Evolutionary conservation across 2,888 invertebrate genomes (phyloP).

Genomic region (Aethes cnicana): DNA sequence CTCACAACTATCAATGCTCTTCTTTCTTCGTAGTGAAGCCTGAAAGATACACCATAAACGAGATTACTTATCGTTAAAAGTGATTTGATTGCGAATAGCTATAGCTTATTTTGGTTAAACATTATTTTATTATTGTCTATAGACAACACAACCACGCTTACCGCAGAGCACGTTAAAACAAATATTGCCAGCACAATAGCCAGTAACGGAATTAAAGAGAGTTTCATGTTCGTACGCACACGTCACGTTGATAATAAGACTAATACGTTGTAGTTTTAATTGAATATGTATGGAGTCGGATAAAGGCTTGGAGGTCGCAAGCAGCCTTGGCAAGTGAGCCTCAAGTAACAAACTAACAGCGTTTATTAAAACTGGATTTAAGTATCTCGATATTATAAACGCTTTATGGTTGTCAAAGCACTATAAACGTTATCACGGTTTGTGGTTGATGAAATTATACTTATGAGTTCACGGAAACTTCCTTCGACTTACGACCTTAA

Average conservation of each 20-base stretch:
- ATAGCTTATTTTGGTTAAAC: too few species aligned
- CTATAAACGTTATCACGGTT: too few species aligned
- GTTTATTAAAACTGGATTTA: background rate
- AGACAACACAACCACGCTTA: slow-evolving; percentile 20
- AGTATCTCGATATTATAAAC: too few species aligned
- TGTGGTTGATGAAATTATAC: too few species aligned
- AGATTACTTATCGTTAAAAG: too few species aligned
- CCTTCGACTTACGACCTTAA: too few species aligned
- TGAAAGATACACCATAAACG: slow-evolving; percentile 35
- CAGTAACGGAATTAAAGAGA: slow-evolving; percentile 8
- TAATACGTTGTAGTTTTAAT: too few species aligned
- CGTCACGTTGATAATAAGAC: too few species aligned
- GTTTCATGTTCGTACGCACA: slow-evolving; percentile 10
- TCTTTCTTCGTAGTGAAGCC: slow-evolving; percentile 34
- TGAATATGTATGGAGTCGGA: background rate
- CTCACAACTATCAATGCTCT: slow-evolving; percentile 45
- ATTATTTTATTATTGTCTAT: too few species aligned
- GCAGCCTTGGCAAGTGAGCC: background rate
- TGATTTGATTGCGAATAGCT: too few species aligned
- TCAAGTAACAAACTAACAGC: slow-evolving; percentile 8
- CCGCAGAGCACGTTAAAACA: slow-evolving; percentile 12
- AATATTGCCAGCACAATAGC: slow-evolving; percentile 9
- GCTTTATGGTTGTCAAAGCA: too few species aligned
- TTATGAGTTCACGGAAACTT: too few species aligned
- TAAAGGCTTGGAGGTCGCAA: background rate